These are phyloP conservation scores for Halichoerus grypus DNA, from an alignment of 2,113 vertebrate genomes.

Conservation along the genomic window DNA sequence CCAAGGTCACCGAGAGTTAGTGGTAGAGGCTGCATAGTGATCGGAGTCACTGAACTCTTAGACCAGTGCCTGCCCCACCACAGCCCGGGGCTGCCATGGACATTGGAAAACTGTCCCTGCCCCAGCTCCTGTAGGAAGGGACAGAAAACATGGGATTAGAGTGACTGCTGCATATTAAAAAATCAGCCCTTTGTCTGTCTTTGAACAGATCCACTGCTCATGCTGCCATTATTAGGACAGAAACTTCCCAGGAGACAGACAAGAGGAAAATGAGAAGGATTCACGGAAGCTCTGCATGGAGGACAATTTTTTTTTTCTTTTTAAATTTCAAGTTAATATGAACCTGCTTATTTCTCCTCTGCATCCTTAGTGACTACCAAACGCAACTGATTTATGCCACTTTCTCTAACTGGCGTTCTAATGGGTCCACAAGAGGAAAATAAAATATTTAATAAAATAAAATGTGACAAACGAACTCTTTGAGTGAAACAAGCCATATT, in stretches of 20 bases:
- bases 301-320: conserved; percentile 48
- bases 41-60: neutral
- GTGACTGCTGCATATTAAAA: conserved; percentile 60
- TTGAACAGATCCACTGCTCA: conserved; percentile 55
- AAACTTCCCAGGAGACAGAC: conserved; percentile 81
- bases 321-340: conserved; percentile 75
- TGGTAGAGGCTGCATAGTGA: neutral
- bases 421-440: conserved; percentile 83
- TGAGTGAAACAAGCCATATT: conserved; percentile 65
- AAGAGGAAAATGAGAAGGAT: conserved; percentile 73
- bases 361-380: conserved; percentile 75
- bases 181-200: conserved; percentile 78
- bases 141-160: conserved; percentile 66
- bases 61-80: neutral
- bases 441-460: conserved; percentile 86
- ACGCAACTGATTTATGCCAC: conserved; percentile 73
- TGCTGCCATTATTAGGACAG: conserved; percentile 61
- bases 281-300: conserved; percentile 57
- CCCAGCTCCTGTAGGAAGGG: conserved; percentile 21
- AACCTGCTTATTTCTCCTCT: conserved; percentile 70
- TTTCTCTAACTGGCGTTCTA: conserved; percentile 74
- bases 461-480: conserved; percentile 83
- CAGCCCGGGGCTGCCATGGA: neutral
- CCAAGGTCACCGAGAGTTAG: neutral
- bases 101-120: neutral